A percentile compares a stretch with the other conserved stretches of the same genome.
phyloP scores from a whole-genome alignment of 2,888 invertebrate species.

The Agrilus mali region DNA sequence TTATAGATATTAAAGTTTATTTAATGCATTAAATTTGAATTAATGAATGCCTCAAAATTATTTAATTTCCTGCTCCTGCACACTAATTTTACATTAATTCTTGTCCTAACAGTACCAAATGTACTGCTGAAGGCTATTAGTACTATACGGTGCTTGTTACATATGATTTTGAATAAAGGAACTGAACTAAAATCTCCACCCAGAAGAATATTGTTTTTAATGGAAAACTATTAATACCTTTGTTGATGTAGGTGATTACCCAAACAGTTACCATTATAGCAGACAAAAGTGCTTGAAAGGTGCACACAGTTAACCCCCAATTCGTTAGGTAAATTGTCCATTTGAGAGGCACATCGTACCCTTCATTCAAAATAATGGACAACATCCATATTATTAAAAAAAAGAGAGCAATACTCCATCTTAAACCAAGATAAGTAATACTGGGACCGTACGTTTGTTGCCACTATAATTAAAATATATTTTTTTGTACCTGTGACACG shows the following conservation, averaged over 20 bases:
- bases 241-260: slow-evolving; percentile 40
- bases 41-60: too few relatives aligned
- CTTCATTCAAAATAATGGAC: slow-evolving; percentile 30
- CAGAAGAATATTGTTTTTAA: slow-evolving; percentile 12
- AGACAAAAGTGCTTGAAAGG: slow-evolving; percentile 43
- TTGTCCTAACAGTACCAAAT: too few relatives aligned
- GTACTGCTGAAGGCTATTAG: too few relatives aligned
- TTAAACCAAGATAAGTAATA: slow-evolving; percentile 35
- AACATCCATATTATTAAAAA: slow-evolving; percentile 29
- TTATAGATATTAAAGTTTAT: too few relatives aligned
- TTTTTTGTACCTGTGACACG: neutral
- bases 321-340: slow-evolving; percentile 66
- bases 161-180: too few relatives aligned
- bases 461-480: slow-evolving; percentile 39
- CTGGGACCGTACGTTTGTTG: slow-evolving; percentile 39
- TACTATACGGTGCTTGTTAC: too few relatives aligned
- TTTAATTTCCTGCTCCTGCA: too few relatives aligned
- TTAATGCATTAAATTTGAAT: too few relatives aligned
- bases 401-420: slow-evolving; percentile 43
- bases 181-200: too few relatives aligned
- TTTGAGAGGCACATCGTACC: slow-evolving; percentile 36
- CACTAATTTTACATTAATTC: too few relatives aligned
- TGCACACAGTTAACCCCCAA: slow-evolving; percentile 52
- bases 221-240: slow-evolving; percentile 60
- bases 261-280: slow-evolving; percentile 19